phyloP scores from a whole-genome alignment of 2,113 vertebrate species.

The Dasyprocta punctata region DNA sequence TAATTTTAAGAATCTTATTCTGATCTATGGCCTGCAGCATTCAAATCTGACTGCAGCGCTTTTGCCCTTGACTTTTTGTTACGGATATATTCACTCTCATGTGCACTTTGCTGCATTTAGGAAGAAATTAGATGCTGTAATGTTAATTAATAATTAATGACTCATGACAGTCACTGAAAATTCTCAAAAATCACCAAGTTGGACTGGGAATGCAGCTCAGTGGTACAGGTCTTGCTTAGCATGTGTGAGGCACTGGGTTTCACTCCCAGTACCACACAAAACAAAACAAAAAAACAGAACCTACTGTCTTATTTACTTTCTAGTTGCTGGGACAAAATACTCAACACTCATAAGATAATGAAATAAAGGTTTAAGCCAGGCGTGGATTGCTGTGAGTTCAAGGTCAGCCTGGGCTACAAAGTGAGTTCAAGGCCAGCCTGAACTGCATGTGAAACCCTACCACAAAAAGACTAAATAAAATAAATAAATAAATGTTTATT shows the following conservation, averaged over 20 bases:
- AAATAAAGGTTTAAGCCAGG: background rate
- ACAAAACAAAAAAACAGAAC: background rate
- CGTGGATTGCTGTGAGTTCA: background rate
- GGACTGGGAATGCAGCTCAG: background rate
- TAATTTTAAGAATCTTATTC: conserved; percentile 25
- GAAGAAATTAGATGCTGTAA: background rate
- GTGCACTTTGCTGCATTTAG: background rate
- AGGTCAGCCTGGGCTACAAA: background rate
- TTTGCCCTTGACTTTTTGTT: background rate
- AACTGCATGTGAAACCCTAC: background rate
- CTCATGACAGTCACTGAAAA: background rate
- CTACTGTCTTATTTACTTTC: background rate
- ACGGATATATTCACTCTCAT: no score
- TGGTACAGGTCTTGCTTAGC: background rate
- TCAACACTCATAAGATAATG: background rate
- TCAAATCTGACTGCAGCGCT: background rate
- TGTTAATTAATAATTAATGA: background rate
- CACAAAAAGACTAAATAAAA: background rate
- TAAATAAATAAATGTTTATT: background rate
- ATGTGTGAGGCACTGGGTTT: background rate
- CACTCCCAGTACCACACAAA: background rate
- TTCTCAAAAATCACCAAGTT: conserved; percentile 23
- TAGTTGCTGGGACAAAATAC: background rate
- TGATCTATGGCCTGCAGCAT: background rate
- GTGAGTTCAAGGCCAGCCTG: background rate